Evolutionary conservation across 2,797 vertebrate genomes (phyloP).

Genomic region (Parotocinclus haroldoi): DNA sequence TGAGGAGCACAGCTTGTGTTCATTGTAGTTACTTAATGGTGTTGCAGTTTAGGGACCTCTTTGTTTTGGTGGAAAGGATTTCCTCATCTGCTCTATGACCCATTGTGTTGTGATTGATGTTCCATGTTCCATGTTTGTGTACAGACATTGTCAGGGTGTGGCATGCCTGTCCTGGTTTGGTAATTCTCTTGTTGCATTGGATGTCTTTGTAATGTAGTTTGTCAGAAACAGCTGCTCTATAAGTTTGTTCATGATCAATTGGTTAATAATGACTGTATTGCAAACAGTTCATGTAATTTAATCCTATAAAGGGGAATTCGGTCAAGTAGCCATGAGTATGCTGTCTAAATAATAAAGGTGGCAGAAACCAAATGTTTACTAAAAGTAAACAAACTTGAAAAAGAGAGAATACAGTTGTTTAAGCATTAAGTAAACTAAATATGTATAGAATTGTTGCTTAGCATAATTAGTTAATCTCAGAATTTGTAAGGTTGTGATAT

Average conservation of each 20-base stretch:
- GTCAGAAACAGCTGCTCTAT: slow-evolving; percentile 33
- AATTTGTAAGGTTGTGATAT: no score
- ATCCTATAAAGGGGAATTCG: not conserved
- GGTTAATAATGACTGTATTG: slow-evolving; percentile 44
- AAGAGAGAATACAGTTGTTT: no score
- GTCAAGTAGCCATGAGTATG: not conserved
- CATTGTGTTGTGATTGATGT: slow-evolving; percentile 50
- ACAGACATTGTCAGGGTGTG: slow-evolving; percentile 43
- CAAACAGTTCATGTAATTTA: not conserved
- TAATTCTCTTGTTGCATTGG: slow-evolving; percentile 54
- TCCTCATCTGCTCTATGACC: slow-evolving; percentile 51
- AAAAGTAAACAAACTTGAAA: no score
- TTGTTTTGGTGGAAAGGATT: slow-evolving; percentile 61
- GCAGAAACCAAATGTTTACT: no score
- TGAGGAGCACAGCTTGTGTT: slow-evolving; percentile 74
- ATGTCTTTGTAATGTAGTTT: slow-evolving; percentile 42
- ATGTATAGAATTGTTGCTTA: no score
- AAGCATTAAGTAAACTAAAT: no score
- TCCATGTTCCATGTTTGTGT: slow-evolving; percentile 43
- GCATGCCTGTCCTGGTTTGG: slow-evolving; percentile 34
- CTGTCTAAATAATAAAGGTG: no score
- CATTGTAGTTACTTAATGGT: slow-evolving; percentile 68
- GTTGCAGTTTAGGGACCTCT: slow-evolving; percentile 53
- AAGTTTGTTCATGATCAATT: slow-evolving; percentile 31
- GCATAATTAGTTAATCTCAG: no score